Base-by-base conservation (phyloP, 2,113 vertebrate species). In the Astur gentilis region DNA sequence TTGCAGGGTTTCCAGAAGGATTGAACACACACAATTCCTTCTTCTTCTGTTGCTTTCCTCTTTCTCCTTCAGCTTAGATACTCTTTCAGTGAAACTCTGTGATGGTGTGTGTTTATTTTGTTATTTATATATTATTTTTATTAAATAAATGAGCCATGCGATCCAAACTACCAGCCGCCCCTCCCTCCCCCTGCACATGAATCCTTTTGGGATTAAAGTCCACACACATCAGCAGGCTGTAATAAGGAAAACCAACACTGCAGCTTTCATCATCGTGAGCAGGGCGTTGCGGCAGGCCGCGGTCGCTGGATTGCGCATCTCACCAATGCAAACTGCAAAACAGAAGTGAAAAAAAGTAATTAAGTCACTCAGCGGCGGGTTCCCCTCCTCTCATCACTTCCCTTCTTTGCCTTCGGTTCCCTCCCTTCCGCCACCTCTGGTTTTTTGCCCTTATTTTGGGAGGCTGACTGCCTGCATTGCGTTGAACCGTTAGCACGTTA, bases 321-420 rank as follows among this genome's bases (percentile, higher is more conserved):
- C 69, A 86, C n/a, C 45, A 34, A 58, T 3, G 42, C 45, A 83
- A 67, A 79, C 49, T 60, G 57, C 38, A 91, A 83, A 84, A 88
- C 71, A 67, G 29, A 78, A 60, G 64, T 54, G 50, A 91, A 83
- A 87, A 92, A 91, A 83, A 11, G 3, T 38, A 25, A 38, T 76
- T 62, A 77, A 94, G 86, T 95, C 45, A 62, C 64, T 88, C 81
- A 82, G 26, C 73, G 76, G 44, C 2, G 0, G 0, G 0, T 38
- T 87, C 11, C 47, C 23, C 19, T 84, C 29, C 34, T 78, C 72
- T 95, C 50, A 73, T 86, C 83, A 60, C 73, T 96, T 93, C 91
- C 77, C 10, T 77, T 79, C 20, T 34, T 73, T 76, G 79, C 71
- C 75, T 45, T 70, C 10, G 5, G 58, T 89, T 93, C 9, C 22